Evolutionary conservation across 2,113 vertebrate species (phyloP).

Genomic region (Elephantulus edwardii): DNA sequence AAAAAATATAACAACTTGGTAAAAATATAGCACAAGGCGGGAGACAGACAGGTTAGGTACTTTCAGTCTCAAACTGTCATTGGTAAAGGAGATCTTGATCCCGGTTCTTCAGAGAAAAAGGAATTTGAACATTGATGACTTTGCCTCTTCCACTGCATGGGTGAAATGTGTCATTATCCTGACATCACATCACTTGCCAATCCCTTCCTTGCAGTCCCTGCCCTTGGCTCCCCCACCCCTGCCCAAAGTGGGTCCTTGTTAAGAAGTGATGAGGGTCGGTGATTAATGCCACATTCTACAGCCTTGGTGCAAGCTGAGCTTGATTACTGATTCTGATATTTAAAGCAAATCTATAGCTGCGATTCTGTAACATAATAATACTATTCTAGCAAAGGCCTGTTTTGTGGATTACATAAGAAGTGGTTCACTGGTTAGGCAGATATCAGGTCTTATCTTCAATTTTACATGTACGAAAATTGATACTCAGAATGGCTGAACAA

Average conservation of each 20-base stretch:
- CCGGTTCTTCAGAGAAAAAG: not conserved
- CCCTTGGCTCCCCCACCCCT: not conserved
- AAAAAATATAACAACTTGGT: not conserved
- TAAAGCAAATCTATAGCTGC: not conserved
- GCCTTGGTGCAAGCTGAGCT: not conserved
- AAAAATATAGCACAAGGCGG: no score
- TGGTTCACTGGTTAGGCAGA: not conserved
- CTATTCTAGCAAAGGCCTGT: rapidly evolving
- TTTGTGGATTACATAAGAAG: not conserved
- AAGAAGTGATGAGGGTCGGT: rapidly evolving
- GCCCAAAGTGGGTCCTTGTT: not conserved
- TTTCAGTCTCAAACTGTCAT: not conserved
- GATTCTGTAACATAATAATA: not conserved
- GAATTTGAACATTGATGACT: not conserved
- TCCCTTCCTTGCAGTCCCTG: not conserved
- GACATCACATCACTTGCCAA: not conserved
- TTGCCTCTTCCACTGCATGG: rapidly evolving
- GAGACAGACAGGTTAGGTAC: not conserved
- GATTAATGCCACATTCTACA: not conserved
- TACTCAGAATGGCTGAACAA: not conserved
- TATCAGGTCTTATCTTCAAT: not conserved
- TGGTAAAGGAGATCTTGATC: not conserved
- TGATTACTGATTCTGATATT: not conserved
- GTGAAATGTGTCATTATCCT: rapidly evolving
- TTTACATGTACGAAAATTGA: not conserved